phyloP scores from a whole-genome alignment of 2,888 invertebrate genomes.

The Lasioglossum vierecki region DNA sequence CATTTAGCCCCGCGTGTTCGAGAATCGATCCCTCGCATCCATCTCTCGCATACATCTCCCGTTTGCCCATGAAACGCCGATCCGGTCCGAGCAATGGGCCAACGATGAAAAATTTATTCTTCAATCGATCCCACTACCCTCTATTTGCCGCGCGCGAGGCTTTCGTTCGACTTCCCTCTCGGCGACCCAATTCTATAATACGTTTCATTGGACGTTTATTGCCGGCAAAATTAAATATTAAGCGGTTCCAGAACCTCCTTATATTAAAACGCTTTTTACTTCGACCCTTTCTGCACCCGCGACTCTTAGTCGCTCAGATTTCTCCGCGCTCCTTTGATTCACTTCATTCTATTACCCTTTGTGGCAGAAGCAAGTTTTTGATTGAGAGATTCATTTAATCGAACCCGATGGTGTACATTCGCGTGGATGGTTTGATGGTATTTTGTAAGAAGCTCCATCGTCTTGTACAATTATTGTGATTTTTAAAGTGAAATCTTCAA shows the following conservation, averaged over 20 bases:
- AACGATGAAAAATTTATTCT: constrained; percentile 31
- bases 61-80: constrained; percentile 13
- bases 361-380: neutral
- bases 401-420: neutral
- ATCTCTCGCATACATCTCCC: constrained; percentile 8
- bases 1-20: constrained; percentile 28
- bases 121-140: constrained; percentile 11
- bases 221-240: neutral
- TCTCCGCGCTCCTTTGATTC: neutral
- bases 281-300: neutral
- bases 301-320: neutral
- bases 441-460: neutral
- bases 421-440: neutral
- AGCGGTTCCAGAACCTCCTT: neutral
- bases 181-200: neutral
- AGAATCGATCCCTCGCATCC: constrained; percentile 46
- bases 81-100: constrained; percentile 7
- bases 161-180: neutral
- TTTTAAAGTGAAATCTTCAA: neutral
- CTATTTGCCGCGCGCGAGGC: neutral
- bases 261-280: neutral
- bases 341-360: neutral
- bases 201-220: neutral
- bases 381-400: neutral
- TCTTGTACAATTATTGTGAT: neutral